Evolutionary conservation across 2,888 invertebrate genomes (phyloP), one percentile per base, ranked within the genome.

Genomic region (Myopa tessellatipennis): DNA sequence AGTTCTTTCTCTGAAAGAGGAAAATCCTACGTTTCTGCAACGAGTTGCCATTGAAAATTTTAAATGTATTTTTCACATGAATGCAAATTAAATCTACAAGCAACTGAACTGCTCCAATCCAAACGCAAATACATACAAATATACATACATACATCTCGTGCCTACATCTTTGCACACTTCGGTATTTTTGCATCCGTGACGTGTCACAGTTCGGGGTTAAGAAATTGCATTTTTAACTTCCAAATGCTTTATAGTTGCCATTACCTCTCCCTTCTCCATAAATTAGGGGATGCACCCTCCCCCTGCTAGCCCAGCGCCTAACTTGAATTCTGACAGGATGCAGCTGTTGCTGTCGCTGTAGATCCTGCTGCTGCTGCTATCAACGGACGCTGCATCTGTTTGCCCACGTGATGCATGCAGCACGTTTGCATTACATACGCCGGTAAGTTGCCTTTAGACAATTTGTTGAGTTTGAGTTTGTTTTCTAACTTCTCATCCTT

Each of bases 381-480:
- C 61, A 73, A 50, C 45, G 45, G 63, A 61, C 50, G 73, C 40
- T 45, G 34, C 73, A 60, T 73, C 45, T 73, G 16, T 61, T 73
- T 63, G 73, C 45, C 38, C 61, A 73, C 73, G 50, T 45, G 63
- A 63, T 73, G 63, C 50, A 63, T 40, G 61, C n/a, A 45, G 40
- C 14, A 73, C 26, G 61, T 63, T 73, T 73, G 50, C 72, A 70
- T 70, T 55, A 26, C 69, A 45, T 50, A n/a, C 34, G 50, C 12
- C 26, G 50, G 26, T 6, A 45, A 69, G 12, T 50, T 72, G 60
- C 58, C 18, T 61, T 60, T 40, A 72, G 60, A 58, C 38, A 72
- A 72, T 72, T 72, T 60, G 58, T 38, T 36, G 58, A 61, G 38
- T 72, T 60, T 72, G 26, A n/a, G n/a, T 61, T 10, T 61, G n/a